Base-by-base conservation (phyloP, 2,888 invertebrate genomes). In the Apotomis turbidana region DNA sequence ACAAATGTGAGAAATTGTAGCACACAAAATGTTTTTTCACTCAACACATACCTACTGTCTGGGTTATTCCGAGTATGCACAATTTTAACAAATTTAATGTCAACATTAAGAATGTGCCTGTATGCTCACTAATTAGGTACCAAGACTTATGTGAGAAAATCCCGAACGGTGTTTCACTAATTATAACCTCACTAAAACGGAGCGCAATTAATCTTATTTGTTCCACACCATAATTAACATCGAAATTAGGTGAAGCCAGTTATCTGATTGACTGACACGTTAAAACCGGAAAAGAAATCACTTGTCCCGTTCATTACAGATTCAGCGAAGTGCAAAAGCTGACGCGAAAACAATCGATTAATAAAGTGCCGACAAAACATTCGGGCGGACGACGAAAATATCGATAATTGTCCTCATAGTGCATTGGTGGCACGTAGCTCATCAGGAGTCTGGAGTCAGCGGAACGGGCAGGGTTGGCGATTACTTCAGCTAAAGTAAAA, bases 251-350 rank as follows among this genome's bases (percentile, higher is more conserved):
- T 80, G 76, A 85, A 87, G 87, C 90, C 74, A 85, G 88, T 88
- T 82, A 81, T 78, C 79, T 44, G 52, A 64, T 72, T 67, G 71
- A 70, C 69, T 71, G 74, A 71, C 74, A 69, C 67, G 52, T 74
- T 76, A 58, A 80, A 78, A 78, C 81, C 76, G 76, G 67, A 83
- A 82, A 82, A 87, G 88, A 84, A 82, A 79, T 80, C 76, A 78
- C 80, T 81, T 83, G 81, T 83, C 84, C 82, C 77, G 89, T 83
- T 85, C 86, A 87, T 87, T 89, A 87, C 82, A 77, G 84, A 91
- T 88, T 88, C 90, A 88, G 81, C 80, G 86, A 89, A 90, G 92
- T 91, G 92, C 90, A 90, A 91, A 90, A 90, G 85, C 84, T 90
- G 91, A 90, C 90, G 85, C 90, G 88, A 88, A 88, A 85, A 90